Conservation (phyloP, 2,888 invertebrate genomes). For the Eretmocerus hayati region DNA sequence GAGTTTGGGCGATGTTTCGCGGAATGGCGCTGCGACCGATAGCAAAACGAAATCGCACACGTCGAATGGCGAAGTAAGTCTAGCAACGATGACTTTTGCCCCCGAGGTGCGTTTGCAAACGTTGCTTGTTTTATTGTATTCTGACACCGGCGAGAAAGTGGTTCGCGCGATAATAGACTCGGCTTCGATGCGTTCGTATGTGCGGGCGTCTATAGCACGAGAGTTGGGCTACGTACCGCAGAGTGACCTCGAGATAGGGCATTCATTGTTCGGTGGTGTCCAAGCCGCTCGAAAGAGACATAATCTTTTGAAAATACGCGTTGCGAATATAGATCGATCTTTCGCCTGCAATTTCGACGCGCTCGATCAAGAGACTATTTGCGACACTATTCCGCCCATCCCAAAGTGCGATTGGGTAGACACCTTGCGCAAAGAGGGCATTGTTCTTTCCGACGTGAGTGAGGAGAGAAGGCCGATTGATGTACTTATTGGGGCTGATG, state of each 20-base stretch:
- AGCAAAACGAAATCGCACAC: too few relatives aligned
- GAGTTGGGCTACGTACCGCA: neutral
- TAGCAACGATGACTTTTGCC: neutral
- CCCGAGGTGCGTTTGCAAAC: conserved; percentile 4
- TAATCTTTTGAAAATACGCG: neutral
- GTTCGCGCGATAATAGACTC: conserved; percentile 21
- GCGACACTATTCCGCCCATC: neutral
- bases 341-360: neutral
- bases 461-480: neutral
- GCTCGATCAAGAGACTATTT: neutral
- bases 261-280: neutral
- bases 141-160: conserved; percentile 1
- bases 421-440: neutral
- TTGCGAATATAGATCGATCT: neutral
- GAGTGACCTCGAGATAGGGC: neutral
- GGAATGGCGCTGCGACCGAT: too few relatives aligned
- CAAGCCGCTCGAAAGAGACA: neutral
- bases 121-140: conserved; percentile 6
- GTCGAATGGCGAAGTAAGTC: neutral
- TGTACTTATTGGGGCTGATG: neutral
- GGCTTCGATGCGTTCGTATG: conserved; percentile 25
- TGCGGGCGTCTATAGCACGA: conserved; percentile 12
- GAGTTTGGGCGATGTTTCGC: neutral
- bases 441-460: neutral
- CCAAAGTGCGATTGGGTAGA: neutral